phyloP scores from a whole-genome alignment of 2,888 invertebrate species.

The Endotricha flammealis region DNA sequence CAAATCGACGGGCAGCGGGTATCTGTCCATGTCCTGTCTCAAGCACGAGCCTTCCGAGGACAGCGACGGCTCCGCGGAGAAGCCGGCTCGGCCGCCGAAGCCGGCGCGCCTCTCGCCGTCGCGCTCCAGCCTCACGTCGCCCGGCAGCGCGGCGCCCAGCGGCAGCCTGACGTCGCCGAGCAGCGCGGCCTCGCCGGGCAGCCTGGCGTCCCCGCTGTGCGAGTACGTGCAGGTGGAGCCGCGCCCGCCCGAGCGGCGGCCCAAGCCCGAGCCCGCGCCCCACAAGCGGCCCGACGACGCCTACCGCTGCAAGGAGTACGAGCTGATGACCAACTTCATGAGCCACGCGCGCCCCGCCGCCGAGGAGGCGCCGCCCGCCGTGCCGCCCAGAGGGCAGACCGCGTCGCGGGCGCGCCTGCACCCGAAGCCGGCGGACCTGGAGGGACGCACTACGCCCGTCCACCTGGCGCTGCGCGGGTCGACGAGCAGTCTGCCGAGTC shows the following conservation, averaged over 20 bases:
- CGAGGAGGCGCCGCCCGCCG: conserved; percentile 49
- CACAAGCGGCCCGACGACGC: conserved; percentile 21
- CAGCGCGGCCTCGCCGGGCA: conserved; percentile 24
- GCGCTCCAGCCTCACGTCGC: conserved; percentile 28
- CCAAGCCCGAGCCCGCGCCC: conserved; percentile 28
- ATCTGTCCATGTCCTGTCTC: conserved; percentile 67
- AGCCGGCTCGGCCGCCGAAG: conserved; percentile 62
- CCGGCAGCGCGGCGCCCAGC: conserved; percentile 34
- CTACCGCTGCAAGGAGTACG: conserved; percentile 57
- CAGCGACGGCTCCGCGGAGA: conserved; percentile 52
- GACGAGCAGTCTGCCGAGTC: conserved; percentile 26
- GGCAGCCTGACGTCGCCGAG: conserved; percentile 35
- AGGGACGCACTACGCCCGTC: conserved; percentile 74
- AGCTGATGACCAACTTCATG: conserved; percentile 65
- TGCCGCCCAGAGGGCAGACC: conserved; percentile 44
- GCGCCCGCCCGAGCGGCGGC: conserved; percentile 37
- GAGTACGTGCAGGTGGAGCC: conserved; percentile 47
- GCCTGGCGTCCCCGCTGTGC: conserved; percentile 30
- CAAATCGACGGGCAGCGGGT: conserved; percentile 60
- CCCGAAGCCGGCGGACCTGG: conserved; percentile 46
- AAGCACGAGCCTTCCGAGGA: conserved; percentile 61
- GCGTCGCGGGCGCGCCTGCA: conserved; percentile 28
- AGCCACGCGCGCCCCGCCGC: conserved; percentile 38
- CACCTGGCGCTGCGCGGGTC: conserved; percentile 71
- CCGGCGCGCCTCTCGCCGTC: conserved; percentile 56